Conservation (phyloP, 2,888 invertebrate genomes). For the Hyalella azteca region DNA sequence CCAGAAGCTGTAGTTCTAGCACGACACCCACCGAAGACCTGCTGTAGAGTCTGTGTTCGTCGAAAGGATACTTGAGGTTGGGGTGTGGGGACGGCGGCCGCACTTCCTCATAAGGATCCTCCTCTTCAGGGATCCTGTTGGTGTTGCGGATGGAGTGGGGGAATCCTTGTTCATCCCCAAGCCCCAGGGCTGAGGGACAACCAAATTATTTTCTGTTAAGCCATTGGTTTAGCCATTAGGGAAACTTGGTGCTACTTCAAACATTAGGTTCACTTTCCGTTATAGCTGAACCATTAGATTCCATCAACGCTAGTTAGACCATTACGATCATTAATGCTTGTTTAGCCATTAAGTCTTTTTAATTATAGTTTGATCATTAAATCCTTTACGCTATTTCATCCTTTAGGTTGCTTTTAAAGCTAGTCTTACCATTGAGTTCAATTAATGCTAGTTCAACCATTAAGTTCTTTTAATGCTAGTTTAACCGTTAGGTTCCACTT, state of each 20-base stretch:
- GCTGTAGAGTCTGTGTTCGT: not conserved
- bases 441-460: not conserved
- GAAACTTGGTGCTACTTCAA: not conserved
- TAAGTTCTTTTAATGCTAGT: not conserved
- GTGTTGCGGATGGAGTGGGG: conserved; percentile 43
- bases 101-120: not conserved
- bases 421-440: not conserved
- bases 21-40: not conserved
- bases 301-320: not conserved
- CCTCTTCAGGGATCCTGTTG: not conserved
- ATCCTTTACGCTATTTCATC: not conserved
- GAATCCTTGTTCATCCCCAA: conserved; percentile 44
- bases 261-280: not conserved
- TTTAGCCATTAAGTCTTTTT: not conserved
- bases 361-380: not conserved
- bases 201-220: not conserved
- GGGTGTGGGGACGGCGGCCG: conserved; percentile 10
- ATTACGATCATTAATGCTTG: not conserved
- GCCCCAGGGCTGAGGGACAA: conserved; percentile 23
- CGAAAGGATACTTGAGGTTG: conserved; percentile 13
- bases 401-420: not conserved
- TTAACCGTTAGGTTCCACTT: not conserved
- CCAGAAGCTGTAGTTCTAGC: too few relatives aligned
- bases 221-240: not conserved
- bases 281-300: not conserved